Percentiles rank a stretch among this genome's conserved stretches.
phyloP scores from a whole-genome alignment of 2,797 vertebrate genomes.

The Gobio occitaniae region DNA sequence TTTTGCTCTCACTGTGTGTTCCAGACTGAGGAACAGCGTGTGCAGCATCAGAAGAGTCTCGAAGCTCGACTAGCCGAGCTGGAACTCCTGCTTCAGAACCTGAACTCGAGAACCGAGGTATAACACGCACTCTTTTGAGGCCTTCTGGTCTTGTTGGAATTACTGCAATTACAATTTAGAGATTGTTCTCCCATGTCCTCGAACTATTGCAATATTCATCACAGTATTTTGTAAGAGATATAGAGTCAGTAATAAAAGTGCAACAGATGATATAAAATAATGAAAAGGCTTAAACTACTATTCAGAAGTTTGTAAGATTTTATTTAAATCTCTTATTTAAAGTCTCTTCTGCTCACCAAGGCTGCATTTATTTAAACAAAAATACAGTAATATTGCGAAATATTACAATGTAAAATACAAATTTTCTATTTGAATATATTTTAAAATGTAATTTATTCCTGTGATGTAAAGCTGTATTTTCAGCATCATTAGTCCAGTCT shows the following conservation, averaged over 20 bases:
- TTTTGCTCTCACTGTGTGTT: slow-evolving; percentile 29
- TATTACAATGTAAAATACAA: not conserved
- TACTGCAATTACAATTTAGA: not conserved
- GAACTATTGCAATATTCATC: not conserved
- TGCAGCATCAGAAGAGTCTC: slow-evolving; percentile 75
- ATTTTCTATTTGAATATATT: not conserved
- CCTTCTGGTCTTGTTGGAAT: not conserved
- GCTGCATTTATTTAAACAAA: not conserved
- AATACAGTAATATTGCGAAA: not conserved
- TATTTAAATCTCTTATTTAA: too few relatives aligned
- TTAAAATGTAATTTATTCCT: not conserved
- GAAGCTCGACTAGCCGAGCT: slow-evolving; percentile 76
- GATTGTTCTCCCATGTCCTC: not conserved
- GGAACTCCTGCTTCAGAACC: slow-evolving; percentile 77
- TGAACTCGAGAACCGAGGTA: slow-evolving; percentile 87
- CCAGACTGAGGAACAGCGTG: slow-evolving; percentile 73
- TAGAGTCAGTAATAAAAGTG: too few relatives aligned
- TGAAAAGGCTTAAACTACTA: too few relatives aligned
- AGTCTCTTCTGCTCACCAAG: not conserved
- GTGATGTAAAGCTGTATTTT: not conserved
- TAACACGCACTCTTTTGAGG: not conserved
- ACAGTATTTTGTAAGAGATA: too few relatives aligned
- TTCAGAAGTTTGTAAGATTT: not conserved
- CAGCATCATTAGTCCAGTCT: not conserved
- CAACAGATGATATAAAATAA: too few relatives aligned